Evolutionary conservation across 2,888 invertebrate genomes (phyloP).

Genomic region (Oxytorus armatus): DNA sequence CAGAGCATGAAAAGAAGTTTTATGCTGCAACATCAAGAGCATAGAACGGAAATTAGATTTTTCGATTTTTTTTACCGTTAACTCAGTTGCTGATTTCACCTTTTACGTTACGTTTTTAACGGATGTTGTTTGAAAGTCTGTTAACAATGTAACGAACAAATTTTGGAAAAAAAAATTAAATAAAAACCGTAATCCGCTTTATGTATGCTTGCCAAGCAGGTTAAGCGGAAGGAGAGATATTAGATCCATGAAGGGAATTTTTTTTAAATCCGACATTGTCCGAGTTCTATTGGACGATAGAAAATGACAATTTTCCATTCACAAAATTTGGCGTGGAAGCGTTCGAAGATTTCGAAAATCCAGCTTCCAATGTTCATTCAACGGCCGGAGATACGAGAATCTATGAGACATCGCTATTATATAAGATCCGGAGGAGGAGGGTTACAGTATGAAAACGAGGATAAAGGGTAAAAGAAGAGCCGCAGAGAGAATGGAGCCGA

Average conservation of each 20-base stretch:
- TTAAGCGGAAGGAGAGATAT: conserved; percentile 19
- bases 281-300: conserved; percentile 32
- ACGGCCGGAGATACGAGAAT: conserved; percentile 48
- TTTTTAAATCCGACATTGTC: conserved; percentile 55
- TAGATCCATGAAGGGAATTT: conserved; percentile 28
- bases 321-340: conserved; percentile 37
- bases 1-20: too few relatives aligned
- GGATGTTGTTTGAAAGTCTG: too few relatives aligned
- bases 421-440: conserved; percentile 34
- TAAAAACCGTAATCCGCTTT: too few relatives aligned
- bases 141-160: too few relatives aligned
- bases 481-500: conserved; percentile 35
- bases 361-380: conserved; percentile 61
- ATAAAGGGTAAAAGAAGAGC: conserved; percentile 49
- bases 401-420: conserved; percentile 44
- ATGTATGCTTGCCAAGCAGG: background rate
- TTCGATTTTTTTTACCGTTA: too few relatives aligned
- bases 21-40: too few relatives aligned
- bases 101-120: too few relatives aligned
- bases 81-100: too few relatives aligned
- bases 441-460: conserved; percentile 38
- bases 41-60: too few relatives aligned
- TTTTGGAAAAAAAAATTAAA: too few relatives aligned
- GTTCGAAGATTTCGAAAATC: conserved; percentile 59
- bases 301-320: conserved; percentile 64